Evolutionary conservation across 2,888 invertebrate species (phyloP).

Genomic region (Drosophila cyrtoloma): DNA sequence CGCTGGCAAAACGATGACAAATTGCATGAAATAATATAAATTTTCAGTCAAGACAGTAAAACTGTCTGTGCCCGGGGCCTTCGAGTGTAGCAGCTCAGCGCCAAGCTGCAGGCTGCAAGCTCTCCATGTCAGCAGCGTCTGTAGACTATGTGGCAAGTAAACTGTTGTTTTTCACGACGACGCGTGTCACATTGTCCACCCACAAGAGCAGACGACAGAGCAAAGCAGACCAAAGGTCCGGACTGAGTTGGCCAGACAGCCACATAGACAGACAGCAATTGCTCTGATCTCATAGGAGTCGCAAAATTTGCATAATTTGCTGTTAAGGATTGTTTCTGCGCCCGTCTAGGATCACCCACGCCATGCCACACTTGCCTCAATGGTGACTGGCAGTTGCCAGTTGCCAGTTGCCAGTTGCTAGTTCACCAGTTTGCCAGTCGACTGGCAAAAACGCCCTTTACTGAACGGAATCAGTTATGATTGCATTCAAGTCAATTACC

Average conservation of each 20-base stretch:
- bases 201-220: constrained; percentile 72
- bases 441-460: constrained; percentile 57
- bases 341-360: constrained; percentile 67
- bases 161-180: constrained; percentile 82
- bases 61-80: constrained; percentile 72
- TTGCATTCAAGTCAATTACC: constrained; percentile 62
- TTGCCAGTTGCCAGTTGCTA: constrained; percentile 27
- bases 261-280: constrained; percentile 40
- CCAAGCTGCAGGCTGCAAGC: constrained; percentile 19
- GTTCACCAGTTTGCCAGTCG: constrained; percentile 22
- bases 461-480: constrained; percentile 52
- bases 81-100: constrained; percentile 22
- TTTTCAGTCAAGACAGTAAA: constrained; percentile 80
- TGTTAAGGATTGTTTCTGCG: constrained; percentile 61
- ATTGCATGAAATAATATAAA: constrained; percentile 82
- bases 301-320: constrained; percentile 71
- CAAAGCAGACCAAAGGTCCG: constrained; percentile 49
- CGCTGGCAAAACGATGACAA: constrained; percentile 80
- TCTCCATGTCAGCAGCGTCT: constrained; percentile 39
- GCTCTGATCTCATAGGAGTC: constrained; percentile 61
- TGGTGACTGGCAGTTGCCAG: constrained; percentile 51
- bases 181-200: constrained; percentile 82
- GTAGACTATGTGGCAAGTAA: constrained; percentile 70
- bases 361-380: constrained; percentile 36
- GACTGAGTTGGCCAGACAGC: constrained; percentile 17